Percentiles rank a stretch among this genome's conserved stretches.
Conservation (phyloP, 37 sponge, comb jelly and placozoan genomes). For the Spongilla lacustris region DNA sequence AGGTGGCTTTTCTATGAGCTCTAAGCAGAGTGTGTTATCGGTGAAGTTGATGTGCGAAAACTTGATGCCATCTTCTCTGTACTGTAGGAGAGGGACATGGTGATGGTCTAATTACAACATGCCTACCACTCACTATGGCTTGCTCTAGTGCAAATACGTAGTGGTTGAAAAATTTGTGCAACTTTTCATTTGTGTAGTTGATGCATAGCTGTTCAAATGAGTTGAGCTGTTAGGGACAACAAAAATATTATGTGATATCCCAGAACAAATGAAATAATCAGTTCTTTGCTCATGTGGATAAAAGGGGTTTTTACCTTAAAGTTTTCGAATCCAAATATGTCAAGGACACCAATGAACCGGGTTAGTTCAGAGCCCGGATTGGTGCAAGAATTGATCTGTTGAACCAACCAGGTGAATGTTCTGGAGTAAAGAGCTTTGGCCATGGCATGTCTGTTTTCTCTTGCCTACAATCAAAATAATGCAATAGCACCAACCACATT, state of each 20-base stretch:
- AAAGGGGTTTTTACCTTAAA: slow-evolving; percentile 54
- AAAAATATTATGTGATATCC: no score
- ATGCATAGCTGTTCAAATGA: slow-evolving; percentile 98
- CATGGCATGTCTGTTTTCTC: slow-evolving; percentile 94
- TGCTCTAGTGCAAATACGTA: slow-evolving; percentile 93
- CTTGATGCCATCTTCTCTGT: slow-evolving; percentile 90
- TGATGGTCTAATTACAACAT: neutral
- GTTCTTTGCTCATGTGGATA: neutral
- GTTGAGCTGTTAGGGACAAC: slow-evolving; percentile 62
- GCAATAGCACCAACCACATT: neutral
- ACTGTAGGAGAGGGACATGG: slow-evolving; percentile 36
- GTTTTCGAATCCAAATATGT: slow-evolving; percentile 96
- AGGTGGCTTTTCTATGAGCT: slow-evolving; percentile 94
- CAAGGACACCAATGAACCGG: slow-evolving; percentile 93
- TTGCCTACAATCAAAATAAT: slow-evolving; percentile 48
- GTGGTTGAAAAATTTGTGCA: slow-evolving; percentile 97
- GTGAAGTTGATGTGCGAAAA: slow-evolving; percentile 94
- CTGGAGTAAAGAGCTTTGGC: slow-evolving; percentile 94
- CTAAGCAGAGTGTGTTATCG: slow-evolving; percentile 92
- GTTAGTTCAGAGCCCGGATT: slow-evolving; percentile 78
- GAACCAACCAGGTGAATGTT: slow-evolving; percentile 90
- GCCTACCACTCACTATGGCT: slow-evolving; percentile 65
- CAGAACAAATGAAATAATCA: neutral
- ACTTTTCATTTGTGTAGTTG: slow-evolving; percentile 96
- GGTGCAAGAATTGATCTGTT: slow-evolving; percentile 91